These are phyloP conservation scores for Masnerella sp. DNA, from an alignment of 2,888 invertebrate species.

Conservation along the genomic window DNA sequence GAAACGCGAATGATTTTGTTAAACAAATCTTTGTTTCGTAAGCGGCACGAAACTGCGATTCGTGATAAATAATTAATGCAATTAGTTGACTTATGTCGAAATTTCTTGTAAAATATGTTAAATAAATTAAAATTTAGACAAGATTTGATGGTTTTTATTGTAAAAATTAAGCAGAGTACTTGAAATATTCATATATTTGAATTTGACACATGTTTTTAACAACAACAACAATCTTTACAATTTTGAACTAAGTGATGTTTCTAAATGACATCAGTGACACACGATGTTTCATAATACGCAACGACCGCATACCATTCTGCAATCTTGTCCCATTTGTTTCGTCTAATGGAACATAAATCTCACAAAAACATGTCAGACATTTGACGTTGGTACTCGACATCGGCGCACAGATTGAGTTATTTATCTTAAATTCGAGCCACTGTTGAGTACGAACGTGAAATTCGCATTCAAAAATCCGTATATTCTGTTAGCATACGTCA, in stretches of 20 bases:
- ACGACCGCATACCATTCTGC: slow-evolving; percentile 41
- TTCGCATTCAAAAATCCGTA: slow-evolving; percentile 35
- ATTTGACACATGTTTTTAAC: slow-evolving; percentile 74
- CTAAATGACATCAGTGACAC: slow-evolving; percentile 58
- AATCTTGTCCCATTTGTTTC: slow-evolving; percentile 29
- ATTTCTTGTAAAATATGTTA: slow-evolving; percentile 62
- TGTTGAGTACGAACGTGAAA: slow-evolving; percentile 26
- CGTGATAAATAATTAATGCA: background rate
- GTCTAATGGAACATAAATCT: slow-evolving; percentile 39
- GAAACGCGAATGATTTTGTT: slow-evolving; percentile 8
- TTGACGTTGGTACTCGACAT: slow-evolving; percentile 23
- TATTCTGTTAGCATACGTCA: slow-evolving; percentile 23
- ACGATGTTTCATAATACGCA: slow-evolving; percentile 56
- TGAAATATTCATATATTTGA: slow-evolving; percentile 74
- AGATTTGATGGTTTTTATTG: background rate
- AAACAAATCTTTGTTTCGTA: slow-evolving; percentile 3
- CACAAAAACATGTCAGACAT: slow-evolving; percentile 34
- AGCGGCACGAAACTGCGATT: slow-evolving; percentile 9
- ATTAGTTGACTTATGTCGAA: slow-evolving; percentile 53
- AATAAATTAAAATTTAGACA: slow-evolving; percentile 51
- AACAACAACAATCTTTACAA: slow-evolving; percentile 73
- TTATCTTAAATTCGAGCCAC: background rate
- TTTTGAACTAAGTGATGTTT: slow-evolving; percentile 62
- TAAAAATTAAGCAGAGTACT: slow-evolving; percentile 59
- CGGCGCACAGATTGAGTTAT: background rate